Evolutionary conservation across 37 sponge, comb jelly and placozoan genomes (phyloP), one percentile per base, ranked within the genome.

Genomic region (Diacarnus erythraeanus): DNA sequence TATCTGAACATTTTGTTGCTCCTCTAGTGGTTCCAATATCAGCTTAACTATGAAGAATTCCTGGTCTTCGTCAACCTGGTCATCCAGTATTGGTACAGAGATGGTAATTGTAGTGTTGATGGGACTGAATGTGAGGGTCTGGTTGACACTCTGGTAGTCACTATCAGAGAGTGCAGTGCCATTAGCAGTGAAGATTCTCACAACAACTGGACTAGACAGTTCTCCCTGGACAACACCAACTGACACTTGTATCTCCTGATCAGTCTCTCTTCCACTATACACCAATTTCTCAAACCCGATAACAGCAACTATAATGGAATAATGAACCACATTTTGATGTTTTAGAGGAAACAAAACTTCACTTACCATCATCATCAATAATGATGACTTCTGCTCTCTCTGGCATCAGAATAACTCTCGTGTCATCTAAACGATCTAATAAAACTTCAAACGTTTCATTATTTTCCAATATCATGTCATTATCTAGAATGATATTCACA

Each of bases 351-450:
- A 15, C 51, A 47, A 47, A 12, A 47, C 51, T 47, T 47, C 43
- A 40, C 43, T 39, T 76, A 76, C 77, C 39, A 76, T 76, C 77
- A 39, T 76, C 77, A 65, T 65, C 66, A 1, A 20, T 6, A 29
- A 76, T 76, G 8, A 18, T 37, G 5, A 76, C 63, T 3, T 38
- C 42, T 38, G 63, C 77, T 25, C 12, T 17, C 29, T 6, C 2
- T 39, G 77, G 77, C n/a, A 1, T 9, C 10, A 76, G 38, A n/a
- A 4, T 23, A 15, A 60, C 63, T 17, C 10, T 0, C 2, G n/a
- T 21, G 5, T 72, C 73, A 72, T 29, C 2, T 18, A 29, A 29
- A n/a, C 29, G 36, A 21, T 58, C 38, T 12, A 47, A 47, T 6
- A 47, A 12, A 47, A 47, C 51, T 47, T 47, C 51, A 47, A 47